Evolutionary conservation across 1,140 invertebrate genomes (phyloP).

Genomic region (Drosophila gunungcola): DNA sequence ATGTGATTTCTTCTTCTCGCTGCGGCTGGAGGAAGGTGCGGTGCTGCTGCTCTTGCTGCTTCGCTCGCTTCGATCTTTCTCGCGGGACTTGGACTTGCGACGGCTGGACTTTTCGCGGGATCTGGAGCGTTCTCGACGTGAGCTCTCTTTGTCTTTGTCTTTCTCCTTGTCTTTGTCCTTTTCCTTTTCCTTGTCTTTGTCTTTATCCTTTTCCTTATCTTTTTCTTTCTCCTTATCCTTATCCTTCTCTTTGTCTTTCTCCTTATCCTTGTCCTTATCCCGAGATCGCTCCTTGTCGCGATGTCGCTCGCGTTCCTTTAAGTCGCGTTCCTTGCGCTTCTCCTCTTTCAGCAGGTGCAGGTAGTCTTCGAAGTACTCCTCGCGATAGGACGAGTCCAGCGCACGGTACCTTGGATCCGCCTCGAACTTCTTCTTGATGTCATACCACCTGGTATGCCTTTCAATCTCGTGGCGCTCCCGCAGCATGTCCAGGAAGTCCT

Average conservation of each 20-base stretch:
- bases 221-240: conserved; percentile 62
- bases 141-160: conserved; percentile 66
- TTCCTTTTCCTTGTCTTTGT: conserved; percentile 73
- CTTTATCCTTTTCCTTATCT: conserved; percentile 47
- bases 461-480: conserved; percentile 88
- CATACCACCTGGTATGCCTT: conserved; percentile 95
- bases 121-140: conserved; percentile 86
- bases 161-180: conserved; percentile 75
- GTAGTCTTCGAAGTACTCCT: conserved; percentile 98
- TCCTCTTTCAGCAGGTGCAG: conserved; percentile 93
- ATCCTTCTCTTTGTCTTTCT: conserved; percentile 80
- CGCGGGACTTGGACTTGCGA: conserved; percentile 87
- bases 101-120: conserved; percentile 87
- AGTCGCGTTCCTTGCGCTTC: conserved; percentile 86
- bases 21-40: conserved; percentile 61
- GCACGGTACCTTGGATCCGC: conserved; percentile 95
- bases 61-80: conserved; percentile 87
- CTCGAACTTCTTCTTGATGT: conserved; percentile 97
- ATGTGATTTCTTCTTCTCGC: conserved; percentile 88
- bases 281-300: conserved; percentile 77
- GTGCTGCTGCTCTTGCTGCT: conserved; percentile 62
- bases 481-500: conserved; percentile 95
- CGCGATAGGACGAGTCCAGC: conserved; percentile 92
- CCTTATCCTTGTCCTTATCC: conserved; percentile 73
- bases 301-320: conserved; percentile 78